Evolutionary conservation across 2,113 vertebrate species (phyloP).

Genomic region (Amia ocellicauda): DNA sequence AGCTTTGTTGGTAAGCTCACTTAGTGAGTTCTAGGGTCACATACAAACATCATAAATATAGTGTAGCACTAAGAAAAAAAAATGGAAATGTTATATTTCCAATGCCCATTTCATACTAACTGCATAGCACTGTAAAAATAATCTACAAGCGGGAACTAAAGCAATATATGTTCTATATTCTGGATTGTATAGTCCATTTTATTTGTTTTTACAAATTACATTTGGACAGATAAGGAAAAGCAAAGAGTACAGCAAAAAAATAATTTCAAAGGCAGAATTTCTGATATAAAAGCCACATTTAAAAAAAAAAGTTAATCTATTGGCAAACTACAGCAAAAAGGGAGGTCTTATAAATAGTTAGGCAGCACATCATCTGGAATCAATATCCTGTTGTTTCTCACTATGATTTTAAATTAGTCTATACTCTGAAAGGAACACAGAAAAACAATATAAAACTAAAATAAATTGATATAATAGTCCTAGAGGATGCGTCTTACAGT

Average conservation of each 20-base stretch:
- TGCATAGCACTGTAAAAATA: too few relatives aligned
- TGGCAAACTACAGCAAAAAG: not conserved
- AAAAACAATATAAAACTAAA: not conserved
- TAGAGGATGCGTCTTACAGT: too few relatives aligned
- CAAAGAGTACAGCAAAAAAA: not conserved
- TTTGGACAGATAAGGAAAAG: not conserved
- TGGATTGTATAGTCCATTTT: conserved; percentile 16
- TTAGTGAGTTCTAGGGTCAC: too few relatives aligned
- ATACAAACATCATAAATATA: too few relatives aligned
- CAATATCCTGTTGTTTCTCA: conserved; percentile 36
- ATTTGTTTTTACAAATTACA: not conserved
- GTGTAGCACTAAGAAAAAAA: too few relatives aligned
- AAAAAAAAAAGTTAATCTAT: not conserved
- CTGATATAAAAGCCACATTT: conserved; percentile 14
- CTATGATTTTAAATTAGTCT: conserved; percentile 26
- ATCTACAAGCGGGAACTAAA: too few relatives aligned
- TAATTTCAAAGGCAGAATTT: not conserved
- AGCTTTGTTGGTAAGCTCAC: too few relatives aligned
- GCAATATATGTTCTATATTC: not conserved
- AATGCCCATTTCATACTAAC: too few relatives aligned
- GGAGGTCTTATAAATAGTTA: not conserved
- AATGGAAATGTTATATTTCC: too few relatives aligned
- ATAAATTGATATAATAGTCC: too few relatives aligned
- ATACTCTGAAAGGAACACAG: conserved; percentile 22
- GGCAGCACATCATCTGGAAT: conserved; percentile 31